Base-by-base conservation (phyloP, 2,888 invertebrate species). In the Frankliniella intonsa region DNA sequence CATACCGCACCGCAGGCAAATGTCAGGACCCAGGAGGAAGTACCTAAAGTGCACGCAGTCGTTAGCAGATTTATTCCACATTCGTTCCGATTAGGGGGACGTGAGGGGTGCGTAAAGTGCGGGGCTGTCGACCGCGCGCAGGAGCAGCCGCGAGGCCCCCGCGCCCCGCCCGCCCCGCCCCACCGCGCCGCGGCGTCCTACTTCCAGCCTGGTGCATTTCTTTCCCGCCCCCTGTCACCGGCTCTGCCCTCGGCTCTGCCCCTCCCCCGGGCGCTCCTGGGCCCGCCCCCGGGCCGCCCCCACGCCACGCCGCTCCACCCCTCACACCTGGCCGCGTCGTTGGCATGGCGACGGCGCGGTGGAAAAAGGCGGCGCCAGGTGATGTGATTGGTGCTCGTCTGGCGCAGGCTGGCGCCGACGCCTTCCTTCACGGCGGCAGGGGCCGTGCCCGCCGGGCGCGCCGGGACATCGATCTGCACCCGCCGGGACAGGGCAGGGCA, bases 331-430 rank as follows among this genome's bases (percentile, higher is more conserved):
- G 22, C 69, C 22, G 38, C 38, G 38, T 38, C 38, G 69, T 76
- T 10, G 25, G 22, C 69, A 25, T 25, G 69, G 69, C 69, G 25
- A 76, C 25, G 69, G 22, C 69, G 69, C 12, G 25, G 25, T 76
- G 25, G 19, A 76, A 22, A 22, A 76, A 22, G 69, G 25, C 22
- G 69, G 25, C n/a, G n/a, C 69, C 69, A 76, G 69, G 69, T 25
- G 69, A 25, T 76, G 69, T 76, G 69, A 76, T 76, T 76, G 69
- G 69, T 76, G 69, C 8, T 22, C 22, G 62, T 17, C 62, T n/a
- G 12, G 11, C 62, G 62, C 14, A 55, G 55, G 55, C 55, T 12
- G 55, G 55, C 55, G 55, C 55, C 55, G 14, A 55, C 14, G 55
- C 55, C 55, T 17, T 12, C 55, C 55, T 17, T 12, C 55, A 55